Conservation (phyloP, 2,797 vertebrate genomes). For the Aldrovandia affinis region DNA sequence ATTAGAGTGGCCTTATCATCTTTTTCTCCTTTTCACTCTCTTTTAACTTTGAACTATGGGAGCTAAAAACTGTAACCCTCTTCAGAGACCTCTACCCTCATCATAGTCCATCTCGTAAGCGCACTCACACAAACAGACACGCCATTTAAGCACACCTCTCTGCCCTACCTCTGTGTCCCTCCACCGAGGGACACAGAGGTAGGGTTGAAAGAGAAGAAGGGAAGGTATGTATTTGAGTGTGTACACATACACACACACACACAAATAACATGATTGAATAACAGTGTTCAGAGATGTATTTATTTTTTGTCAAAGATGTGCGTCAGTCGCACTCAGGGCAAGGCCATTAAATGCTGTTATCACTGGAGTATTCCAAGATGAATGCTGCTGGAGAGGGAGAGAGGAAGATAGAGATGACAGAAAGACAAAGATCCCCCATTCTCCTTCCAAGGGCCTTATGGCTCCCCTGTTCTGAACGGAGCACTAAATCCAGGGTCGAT, state of each 20-base stretch:
- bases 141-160: conserved; percentile 31
- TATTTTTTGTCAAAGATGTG: not conserved
- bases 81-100: conserved; percentile 44
- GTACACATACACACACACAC: not conserved
- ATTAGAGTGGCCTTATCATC: conserved; percentile 77
- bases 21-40: conserved; percentile 70
- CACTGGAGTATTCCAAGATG: not conserved
- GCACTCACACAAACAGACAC: conserved; percentile 40
- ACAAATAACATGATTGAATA: conserved; percentile 22
- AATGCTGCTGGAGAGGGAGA: not conserved
- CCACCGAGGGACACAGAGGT: no score
- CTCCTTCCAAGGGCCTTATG: not conserved
- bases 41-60: conserved; percentile 74
- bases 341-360: conserved; percentile 25
- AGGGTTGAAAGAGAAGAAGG: no score
- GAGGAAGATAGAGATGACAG: not conserved
- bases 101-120: conserved; percentile 29
- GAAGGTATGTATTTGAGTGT: not conserved
- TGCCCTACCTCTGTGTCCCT: conserved; percentile 20
- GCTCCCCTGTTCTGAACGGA: not conserved
- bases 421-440: not conserved
- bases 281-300: not conserved
- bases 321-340: conserved; percentile 9
- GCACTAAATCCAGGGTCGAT: conserved; percentile 5
- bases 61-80: conserved; percentile 60